phyloP scores from a whole-genome alignment of 2,888 invertebrate genomes.

The Corbicula japonica region DNA sequence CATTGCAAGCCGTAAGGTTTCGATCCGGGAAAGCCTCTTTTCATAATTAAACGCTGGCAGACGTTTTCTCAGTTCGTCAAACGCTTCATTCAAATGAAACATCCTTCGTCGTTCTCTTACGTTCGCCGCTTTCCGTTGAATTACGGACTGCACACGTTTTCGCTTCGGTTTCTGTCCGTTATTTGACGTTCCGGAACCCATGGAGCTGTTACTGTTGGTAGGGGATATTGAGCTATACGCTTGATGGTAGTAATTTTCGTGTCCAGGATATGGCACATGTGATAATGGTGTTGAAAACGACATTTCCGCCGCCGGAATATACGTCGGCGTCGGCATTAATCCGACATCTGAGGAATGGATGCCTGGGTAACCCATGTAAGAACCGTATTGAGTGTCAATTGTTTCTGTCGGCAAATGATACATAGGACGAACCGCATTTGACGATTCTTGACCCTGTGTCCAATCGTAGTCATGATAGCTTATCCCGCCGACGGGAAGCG shows the following conservation, averaged over 20 bases:
- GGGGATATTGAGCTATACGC: conserved; percentile 53
- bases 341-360: conserved; percentile 52
- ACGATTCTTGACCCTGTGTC: conserved; percentile 35
- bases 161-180: conserved; percentile 77
- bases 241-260: conserved; percentile 51
- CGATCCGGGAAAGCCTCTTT: conserved; percentile 87
- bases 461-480: conserved; percentile 57
- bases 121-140: conserved; percentile 83
- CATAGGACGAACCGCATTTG: conserved; percentile 18
- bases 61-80: conserved; percentile 80
- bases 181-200: conserved; percentile 26
- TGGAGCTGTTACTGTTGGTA: conserved; percentile 28
- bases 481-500: conserved; percentile 27
- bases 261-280: conserved; percentile 55
- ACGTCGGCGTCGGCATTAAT: conserved; percentile 44
- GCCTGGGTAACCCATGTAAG: conserved; percentile 63
- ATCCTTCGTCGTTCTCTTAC: conserved; percentile 81
- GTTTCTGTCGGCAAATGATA: conserved; percentile 47
- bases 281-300: conserved; percentile 48
- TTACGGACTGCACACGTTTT: conserved; percentile 78
- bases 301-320: conserved; percentile 56
- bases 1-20: conserved; percentile 96
- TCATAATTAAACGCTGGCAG: conserved; percentile 84
- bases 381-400: conserved; percentile 56
- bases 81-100: conserved; percentile 82